These are phyloP conservation scores for Enteromius unitaeniatus DNA, from an alignment of 2,797 vertebrate genomes.

Conservation along the genomic window DNA sequence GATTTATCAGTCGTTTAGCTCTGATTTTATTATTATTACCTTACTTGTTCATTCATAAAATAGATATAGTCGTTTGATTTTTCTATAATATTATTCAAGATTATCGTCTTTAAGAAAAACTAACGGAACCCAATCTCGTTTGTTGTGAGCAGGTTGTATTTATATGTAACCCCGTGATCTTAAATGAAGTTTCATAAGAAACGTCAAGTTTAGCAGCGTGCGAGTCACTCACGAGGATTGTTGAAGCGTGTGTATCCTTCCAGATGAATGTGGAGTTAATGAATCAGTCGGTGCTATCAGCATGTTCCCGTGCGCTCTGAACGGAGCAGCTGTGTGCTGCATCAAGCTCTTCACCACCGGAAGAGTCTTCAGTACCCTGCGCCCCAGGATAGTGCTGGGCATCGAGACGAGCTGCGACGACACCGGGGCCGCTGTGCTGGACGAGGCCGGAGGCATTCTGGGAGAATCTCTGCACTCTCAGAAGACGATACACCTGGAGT, in stretches of 20 bases:
- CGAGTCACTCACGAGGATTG: neutral
- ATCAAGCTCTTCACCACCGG: neutral
- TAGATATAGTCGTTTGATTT: neutral
- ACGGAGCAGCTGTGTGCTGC: neutral
- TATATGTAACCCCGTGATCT: conserved; percentile 14
- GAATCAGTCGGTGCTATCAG: neutral
- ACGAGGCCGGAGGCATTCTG: conserved; percentile 83
- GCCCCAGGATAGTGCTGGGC: conserved; percentile 83
- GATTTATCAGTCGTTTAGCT: neutral
- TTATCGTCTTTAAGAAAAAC: neutral
- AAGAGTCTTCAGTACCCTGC: neutral
- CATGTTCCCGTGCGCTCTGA: conserved; percentile 37
- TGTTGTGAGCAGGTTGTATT: conserved; percentile 26
- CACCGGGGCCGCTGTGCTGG: conserved; percentile 92
- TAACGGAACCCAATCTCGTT: neutral
- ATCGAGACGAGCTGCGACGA: conserved; percentile 98
- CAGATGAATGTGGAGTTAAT: neutral
- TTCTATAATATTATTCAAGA: neutral
- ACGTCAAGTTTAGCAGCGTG: neutral
- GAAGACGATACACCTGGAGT: conserved; percentile 89
- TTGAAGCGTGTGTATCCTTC: neutral
- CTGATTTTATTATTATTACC: neutral
- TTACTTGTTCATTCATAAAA: neutral
- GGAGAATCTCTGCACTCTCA: conserved; percentile 91
- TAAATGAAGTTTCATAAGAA: neutral